Percentiles rank a stretch among this genome's conserved stretches.
These are phyloP conservation scores for Crotophaga sulcirostris DNA, from an alignment of 2,113 vertebrate species.

Conservation along the genomic window DNA sequence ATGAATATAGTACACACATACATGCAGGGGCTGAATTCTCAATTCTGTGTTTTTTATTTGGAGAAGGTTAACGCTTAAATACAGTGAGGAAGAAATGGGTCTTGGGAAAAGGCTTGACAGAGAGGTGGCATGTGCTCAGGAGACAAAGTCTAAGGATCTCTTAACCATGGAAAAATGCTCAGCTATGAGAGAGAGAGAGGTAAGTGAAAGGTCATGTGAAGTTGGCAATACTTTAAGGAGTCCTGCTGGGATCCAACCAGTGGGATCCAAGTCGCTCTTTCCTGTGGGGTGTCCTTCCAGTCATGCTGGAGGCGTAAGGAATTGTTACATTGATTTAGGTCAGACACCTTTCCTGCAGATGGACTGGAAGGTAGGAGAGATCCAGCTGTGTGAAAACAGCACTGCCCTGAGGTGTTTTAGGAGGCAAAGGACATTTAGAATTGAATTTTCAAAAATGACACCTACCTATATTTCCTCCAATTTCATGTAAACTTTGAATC, in stretches of 20 bases:
- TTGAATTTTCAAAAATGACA: neutral
- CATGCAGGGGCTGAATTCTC: neutral
- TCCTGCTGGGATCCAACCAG: neutral
- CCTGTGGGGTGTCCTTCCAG: neutral
- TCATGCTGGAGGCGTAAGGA: neutral
- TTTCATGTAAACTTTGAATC: conserved; percentile 85
- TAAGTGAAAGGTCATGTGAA: neutral
- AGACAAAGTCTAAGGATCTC: neutral
- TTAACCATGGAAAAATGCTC: neutral
- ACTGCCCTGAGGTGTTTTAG: neutral
- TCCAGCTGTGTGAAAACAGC: neutral
- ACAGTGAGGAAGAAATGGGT: neutral
- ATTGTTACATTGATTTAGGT: neutral
- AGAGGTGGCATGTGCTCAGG: neutral
- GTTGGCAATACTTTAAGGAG: neutral
- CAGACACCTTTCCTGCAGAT: neutral
- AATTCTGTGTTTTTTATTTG: neutral
- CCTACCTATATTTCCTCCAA: conserved; percentile 91
- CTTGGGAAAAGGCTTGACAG: neutral
- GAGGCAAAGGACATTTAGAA: neutral
- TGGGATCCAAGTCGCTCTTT: neutral
- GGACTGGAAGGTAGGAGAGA: neutral
- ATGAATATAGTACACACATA: neutral
- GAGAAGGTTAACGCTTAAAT: neutral
- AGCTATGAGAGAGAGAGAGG: neutral